These are phyloP conservation scores for Cephalopachus bancanus DNA, from an alignment of 2,797 vertebrate species.

Conservation along the genomic window DNA sequence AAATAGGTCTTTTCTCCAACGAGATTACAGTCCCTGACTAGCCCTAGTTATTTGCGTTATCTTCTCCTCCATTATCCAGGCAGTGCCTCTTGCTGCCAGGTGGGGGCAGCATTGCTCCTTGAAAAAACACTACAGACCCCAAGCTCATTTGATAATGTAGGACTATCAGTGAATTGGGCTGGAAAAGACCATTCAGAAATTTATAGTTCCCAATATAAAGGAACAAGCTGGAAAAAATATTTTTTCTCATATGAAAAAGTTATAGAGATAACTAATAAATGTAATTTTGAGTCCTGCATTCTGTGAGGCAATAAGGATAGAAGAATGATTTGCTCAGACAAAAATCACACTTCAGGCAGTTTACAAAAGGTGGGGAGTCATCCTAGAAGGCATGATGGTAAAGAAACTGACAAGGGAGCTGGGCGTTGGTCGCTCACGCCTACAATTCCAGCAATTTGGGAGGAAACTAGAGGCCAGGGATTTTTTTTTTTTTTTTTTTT, in stretches of 20 bases:
- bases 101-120: slow-evolving; percentile 44
- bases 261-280: background rate
- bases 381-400: background rate
- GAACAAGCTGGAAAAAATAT: background rate
- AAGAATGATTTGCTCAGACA: background rate
- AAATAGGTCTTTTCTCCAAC: background rate
- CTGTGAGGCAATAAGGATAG: background rate
- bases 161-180: background rate
- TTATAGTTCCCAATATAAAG: background rate
- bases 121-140: background rate
- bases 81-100: slow-evolving; percentile 54
- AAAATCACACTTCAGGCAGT: background rate
- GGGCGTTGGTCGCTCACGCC: too few species aligned
- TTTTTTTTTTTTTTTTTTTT: too few species aligned
- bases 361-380: background rate
- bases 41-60: background rate
- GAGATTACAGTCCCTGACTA: background rate
- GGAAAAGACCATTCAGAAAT: background rate
- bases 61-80: background rate
- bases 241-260: too few species aligned
- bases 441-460: too few species aligned
- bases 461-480: too few species aligned
- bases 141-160: background rate
- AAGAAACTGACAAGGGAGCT: background rate
- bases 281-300: background rate